These are phyloP conservation scores for Lipophrys pholis DNA, from an alignment of 2,113 vertebrate genomes.

Conservation along the genomic window DNA sequence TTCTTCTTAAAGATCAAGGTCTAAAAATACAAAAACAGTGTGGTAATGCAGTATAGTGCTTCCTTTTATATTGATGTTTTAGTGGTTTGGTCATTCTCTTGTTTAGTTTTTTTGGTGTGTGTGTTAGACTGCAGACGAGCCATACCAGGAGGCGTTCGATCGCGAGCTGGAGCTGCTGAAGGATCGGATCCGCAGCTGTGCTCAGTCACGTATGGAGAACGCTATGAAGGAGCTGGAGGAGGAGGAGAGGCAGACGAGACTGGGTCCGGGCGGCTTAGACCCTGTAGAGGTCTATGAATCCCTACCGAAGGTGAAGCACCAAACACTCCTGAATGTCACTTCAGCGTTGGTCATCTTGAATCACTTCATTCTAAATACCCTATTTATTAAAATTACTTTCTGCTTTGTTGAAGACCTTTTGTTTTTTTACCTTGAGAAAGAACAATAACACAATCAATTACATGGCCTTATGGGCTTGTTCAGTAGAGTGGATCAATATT, in stretches of 20 bases:
- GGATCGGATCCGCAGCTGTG: conserved; percentile 85
- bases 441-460: too few species aligned
- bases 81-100: background rate
- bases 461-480: too few species aligned
- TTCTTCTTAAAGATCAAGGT: conserved; percentile 94
- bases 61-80: background rate
- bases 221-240: conserved; percentile 89
- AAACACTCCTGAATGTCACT: background rate
- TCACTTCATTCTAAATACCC: too few species aligned
- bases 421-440: too few species aligned
- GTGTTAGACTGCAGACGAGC: conserved; percentile 86
- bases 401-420: too few species aligned
- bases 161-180: conserved; percentile 91
- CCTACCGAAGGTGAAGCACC: conserved; percentile 81
- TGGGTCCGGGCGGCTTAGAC: conserved; percentile 91
- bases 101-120: conserved; percentile 18
- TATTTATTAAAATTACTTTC: too few species aligned
- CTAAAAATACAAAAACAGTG: background rate
- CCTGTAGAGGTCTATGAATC: conserved; percentile 90
- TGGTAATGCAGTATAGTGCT: accelerated
- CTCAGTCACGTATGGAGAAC: conserved; percentile 85
- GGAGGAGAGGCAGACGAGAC: conserved; percentile 86
- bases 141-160: conserved; percentile 89
- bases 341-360: too few species aligned
- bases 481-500: background rate